phyloP scores from a whole-genome alignment of 2,888 invertebrate genomes.

The Gerosis bhagava region DNA sequence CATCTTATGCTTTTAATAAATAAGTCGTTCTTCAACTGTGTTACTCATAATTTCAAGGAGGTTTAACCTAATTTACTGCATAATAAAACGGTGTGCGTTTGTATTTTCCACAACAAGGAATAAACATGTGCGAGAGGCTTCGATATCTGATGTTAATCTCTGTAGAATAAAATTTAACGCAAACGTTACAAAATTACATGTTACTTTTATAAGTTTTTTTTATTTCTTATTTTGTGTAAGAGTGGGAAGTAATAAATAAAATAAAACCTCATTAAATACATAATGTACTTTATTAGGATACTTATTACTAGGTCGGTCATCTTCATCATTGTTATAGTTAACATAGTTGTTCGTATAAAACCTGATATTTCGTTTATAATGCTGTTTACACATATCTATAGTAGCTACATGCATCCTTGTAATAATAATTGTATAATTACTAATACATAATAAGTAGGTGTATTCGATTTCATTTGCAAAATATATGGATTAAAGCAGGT shows the following conservation, averaged over 20 bases:
- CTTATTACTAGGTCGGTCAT: slow-evolving; percentile 72
- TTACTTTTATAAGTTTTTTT: too few species aligned
- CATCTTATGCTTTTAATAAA: too few species aligned
- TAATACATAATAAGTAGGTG: slow-evolving; percentile 6
- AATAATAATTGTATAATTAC: slow-evolving; percentile 1
- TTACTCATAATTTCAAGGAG: too few species aligned
- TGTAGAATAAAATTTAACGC: too few species aligned
- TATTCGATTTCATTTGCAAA: not conserved
- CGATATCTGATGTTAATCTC: too few species aligned
- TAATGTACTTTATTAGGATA: slow-evolving; percentile 78
- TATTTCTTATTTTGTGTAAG: too few species aligned
- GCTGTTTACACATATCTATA: slow-evolving; percentile 15
- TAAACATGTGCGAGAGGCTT: too few species aligned
- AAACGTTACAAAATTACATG: too few species aligned
- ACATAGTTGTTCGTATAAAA: slow-evolving; percentile 71
- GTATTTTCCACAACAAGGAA: too few species aligned
- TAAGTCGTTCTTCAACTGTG: too few species aligned
- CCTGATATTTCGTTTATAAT: slow-evolving; percentile 32
- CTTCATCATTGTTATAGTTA: slow-evolving; percentile 55
- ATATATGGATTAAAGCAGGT: not conserved
- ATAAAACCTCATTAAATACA: slow-evolving; percentile 50
- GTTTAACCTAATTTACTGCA: too few species aligned
- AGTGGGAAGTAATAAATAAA: slow-evolving; percentile 32
- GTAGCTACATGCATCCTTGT: slow-evolving; percentile 18
- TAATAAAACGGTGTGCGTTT: too few species aligned